Conservation (phyloP, 2,797 vertebrate species). For the Helostoma temminkii region DNA sequence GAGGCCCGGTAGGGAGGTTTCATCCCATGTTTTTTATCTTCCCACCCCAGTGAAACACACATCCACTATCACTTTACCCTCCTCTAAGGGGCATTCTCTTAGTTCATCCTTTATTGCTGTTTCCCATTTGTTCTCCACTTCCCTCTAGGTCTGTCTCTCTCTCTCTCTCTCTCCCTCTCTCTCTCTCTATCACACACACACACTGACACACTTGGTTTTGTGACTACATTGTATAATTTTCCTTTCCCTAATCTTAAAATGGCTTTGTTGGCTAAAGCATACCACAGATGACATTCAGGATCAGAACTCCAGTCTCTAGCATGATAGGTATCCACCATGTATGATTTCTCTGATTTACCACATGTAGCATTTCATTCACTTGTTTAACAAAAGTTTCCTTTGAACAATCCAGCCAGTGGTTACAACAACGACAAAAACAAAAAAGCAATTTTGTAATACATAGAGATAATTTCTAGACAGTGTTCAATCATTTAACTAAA, state of each 20-base stretch:
- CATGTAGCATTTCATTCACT: too few species aligned
- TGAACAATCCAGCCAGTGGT: too few species aligned
- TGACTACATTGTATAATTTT: neutral
- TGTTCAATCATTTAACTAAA: too few species aligned
- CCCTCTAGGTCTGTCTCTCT: neutral
- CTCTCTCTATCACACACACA: too few species aligned
- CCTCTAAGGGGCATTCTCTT: conserved; percentile 27
- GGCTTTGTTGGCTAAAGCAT: neutral
- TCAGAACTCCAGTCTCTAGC: neutral
- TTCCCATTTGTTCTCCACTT: conserved; percentile 32
- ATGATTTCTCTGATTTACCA: too few species aligned
- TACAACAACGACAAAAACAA: too few species aligned
- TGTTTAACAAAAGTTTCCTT: too few species aligned
- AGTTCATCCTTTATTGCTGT: conserved; percentile 28
- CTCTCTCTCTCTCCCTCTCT: neutral
- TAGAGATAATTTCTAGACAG: too few species aligned
- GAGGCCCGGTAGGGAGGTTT: conserved; percentile 32
- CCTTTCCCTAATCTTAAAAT: neutral
- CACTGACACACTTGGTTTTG: neutral
- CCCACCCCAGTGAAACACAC: conserved; percentile 46
- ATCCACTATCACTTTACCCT: conserved; percentile 63
- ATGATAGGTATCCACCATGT: too few species aligned
- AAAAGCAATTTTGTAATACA: too few species aligned
- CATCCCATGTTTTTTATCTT: conserved; percentile 49
- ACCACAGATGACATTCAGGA: neutral